Base-by-base conservation (phyloP, 1,140 invertebrate species). In the Mya arenaria region DNA sequence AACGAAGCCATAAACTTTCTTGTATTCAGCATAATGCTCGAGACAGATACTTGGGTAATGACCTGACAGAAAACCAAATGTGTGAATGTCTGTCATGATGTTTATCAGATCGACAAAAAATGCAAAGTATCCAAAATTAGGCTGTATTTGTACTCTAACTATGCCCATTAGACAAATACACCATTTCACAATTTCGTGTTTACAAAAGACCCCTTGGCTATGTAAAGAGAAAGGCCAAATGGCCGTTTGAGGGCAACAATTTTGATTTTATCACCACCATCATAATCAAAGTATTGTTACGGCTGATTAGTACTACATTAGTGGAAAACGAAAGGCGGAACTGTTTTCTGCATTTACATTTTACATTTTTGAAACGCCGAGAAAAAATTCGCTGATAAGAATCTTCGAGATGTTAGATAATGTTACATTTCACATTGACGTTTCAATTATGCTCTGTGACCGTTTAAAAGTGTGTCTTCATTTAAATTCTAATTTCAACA, bases 391-490 rank as follows among this genome's bases (percentile, higher is more conserved):
- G 10, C 6, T 17, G 71, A 74, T 74, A 74, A 60, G 37, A 39
- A 60, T 56, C 41, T n/a, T 30, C 23, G 10, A 55, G 41, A 19
- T n/a, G 48, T 77, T 77, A 77, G 56, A 30, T 65, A 77, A 77
- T 52, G 36, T 77, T 65, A 36, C 60, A 62, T 77, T 39, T 30
- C 4, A 56, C n/a, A n/a, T n/a, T 74, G 71, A 74, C 71, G 62
- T 74, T 74, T 74, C 71, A 74, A 74, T 74, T 74, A 60, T 41
- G 36, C 25, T 60, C 30, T 69, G 39, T 69, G 28, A 30, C 34
- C 28, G 13, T 3, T 10, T 37, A 5, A 62, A 37, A 23, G 36
- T 17, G 62, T 37, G 62, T 65, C 8, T 65, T 65, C 62, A 37
- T n/a, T 65, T 65, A 65, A 10, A 28, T 30, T 4, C 17, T 32